Base-by-base conservation (phyloP, 2,888 invertebrate genomes). In the Lithophane leautieri region DNA sequence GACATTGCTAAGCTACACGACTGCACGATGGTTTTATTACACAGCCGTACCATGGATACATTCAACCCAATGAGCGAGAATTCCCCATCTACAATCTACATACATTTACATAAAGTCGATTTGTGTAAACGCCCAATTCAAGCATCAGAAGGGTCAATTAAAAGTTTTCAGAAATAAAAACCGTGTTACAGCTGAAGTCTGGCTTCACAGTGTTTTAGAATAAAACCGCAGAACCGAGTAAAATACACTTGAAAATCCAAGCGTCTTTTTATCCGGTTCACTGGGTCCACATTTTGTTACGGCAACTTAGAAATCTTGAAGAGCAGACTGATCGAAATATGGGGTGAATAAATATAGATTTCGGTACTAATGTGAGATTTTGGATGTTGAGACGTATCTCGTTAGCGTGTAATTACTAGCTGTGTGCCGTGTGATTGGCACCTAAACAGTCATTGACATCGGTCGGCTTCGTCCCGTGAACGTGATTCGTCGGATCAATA, bases 401-500 rank as follows among this genome's bases (percentile, higher is more conserved):
- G 66, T 67, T 73, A 65, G 28, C 63, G 44, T 61, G 62, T 83
- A 78, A 83, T 82, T 85, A 81, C 60, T 42, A 70, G 63, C 28
- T n/a, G 60, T 65, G 34, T 7, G 52, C 34, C 34, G 19, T 28
- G 63, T 76, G 78, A 79, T 85, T 80, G 86, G 62, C 82, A 86
- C 67, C 82, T 78, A 79, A 79, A 81, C 74, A 78, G 81, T 81
- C 78, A 76, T 77, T 71, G 84, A 83, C 73, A 76, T 65, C 50
- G 62, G 50, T 12, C 54, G 40, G 65, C 56, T 60, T 58, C 50
- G 40, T 8, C 52, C 61, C 70, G 62, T 66, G 75, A 44, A 78
- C 73, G 52, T 34, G 78, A 82, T 75, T 73, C 60, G 76, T 52
- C 65, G 66, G 67, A 84, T 87, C 80, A 80, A 87, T 86, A 80